Evolutionary conservation across 2,113 vertebrate genomes (phyloP).

Genomic region (Strix uralensis): DNA sequence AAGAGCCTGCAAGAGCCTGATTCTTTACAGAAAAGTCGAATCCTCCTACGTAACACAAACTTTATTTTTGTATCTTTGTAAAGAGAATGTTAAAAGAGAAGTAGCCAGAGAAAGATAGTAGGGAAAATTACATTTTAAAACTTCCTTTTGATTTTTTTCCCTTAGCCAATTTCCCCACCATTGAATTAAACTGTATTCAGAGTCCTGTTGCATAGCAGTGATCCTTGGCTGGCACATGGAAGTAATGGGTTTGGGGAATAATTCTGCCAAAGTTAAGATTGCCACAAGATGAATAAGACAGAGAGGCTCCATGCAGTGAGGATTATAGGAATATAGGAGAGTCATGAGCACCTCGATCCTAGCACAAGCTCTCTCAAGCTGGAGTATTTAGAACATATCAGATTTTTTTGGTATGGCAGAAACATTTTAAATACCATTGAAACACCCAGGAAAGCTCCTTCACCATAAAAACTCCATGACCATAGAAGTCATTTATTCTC

Average conservation of each 20-base stretch:
- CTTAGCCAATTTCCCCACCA: neutral
- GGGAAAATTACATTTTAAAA: neutral
- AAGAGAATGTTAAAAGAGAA: neutral
- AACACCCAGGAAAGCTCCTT: neutral
- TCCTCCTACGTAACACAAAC: neutral
- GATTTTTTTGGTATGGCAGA: neutral
- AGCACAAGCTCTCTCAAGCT: neutral
- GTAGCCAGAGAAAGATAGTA: neutral
- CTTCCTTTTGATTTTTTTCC: neutral
- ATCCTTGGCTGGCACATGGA: neutral
- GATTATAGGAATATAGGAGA: neutral
- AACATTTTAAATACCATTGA: neutral
- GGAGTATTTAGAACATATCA: neutral
- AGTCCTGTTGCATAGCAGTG: neutral
- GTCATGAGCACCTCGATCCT: neutral
- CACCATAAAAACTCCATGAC: neutral
- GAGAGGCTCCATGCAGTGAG: neutral
- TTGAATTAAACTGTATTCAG: neutral
- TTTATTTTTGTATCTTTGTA: neutral
- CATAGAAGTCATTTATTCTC: neutral
- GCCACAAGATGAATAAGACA: neutral
- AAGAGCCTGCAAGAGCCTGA: neutral
- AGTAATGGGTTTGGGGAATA: neutral
- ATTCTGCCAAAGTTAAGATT: neutral
- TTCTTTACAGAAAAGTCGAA: neutral